phyloP scores from a whole-genome alignment of 2,797 vertebrate genomes.

The Pangasius larnaudii region DNA sequence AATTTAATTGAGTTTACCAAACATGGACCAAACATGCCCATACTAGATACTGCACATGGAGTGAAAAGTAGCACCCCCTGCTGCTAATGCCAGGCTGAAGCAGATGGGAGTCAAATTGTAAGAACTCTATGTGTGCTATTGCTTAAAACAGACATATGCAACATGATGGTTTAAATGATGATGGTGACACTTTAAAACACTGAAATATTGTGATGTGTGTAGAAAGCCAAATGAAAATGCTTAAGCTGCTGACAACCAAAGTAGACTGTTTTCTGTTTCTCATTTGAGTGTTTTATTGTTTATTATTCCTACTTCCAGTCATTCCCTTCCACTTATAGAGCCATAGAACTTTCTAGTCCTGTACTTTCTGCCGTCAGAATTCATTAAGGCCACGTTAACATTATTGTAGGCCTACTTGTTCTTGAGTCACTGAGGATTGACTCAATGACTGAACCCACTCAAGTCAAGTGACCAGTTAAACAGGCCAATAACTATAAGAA shows the following conservation, averaged over 20 bases:
- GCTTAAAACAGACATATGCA: background rate
- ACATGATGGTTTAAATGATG: no score
- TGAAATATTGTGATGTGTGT: background rate
- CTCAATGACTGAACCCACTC: background rate
- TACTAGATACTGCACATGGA: constrained; percentile 7
- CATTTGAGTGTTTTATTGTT: background rate
- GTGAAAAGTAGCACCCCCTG: background rate
- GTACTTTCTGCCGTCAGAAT: background rate
- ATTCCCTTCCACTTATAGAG: background rate
- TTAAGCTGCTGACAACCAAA: background rate
- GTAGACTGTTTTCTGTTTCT: no score
- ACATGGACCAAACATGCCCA: background rate
- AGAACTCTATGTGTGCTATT: background rate
- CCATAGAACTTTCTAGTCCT: background rate
- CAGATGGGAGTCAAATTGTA: background rate
- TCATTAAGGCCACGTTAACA: background rate
- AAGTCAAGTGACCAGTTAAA: background rate
- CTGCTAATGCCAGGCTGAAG: background rate
- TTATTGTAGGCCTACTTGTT: background rate
- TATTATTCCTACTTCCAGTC: no score
- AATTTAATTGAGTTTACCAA: background rate
- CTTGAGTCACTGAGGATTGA: background rate
- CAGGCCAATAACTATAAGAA: background rate
- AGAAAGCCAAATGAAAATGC: background rate
- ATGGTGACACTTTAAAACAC: background rate